phyloP scores from a whole-genome alignment of 1,140 invertebrate genomes.

The Halictus rubicundus region DNA sequence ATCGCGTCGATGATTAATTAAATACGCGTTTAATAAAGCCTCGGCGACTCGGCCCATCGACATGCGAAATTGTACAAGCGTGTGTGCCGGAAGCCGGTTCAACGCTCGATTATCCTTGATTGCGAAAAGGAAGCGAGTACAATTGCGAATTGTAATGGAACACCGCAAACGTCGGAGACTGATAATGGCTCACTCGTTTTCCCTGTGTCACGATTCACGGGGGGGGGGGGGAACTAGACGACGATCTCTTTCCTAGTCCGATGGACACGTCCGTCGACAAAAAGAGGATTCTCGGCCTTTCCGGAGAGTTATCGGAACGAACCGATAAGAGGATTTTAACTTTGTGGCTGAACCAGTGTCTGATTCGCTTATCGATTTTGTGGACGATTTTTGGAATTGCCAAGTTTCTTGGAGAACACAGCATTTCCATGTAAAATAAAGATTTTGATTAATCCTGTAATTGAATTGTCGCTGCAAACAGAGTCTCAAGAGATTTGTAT shows the following conservation, averaged over 20 bases:
- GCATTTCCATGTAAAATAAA: too few relatives aligned
- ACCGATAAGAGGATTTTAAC: too few relatives aligned
- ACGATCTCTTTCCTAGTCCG: not conserved
- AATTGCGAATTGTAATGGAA: not conserved
- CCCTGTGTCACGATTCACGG: not conserved
- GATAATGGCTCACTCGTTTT: not conserved
- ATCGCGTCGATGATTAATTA: conserved; percentile 19
- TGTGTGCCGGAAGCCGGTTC: not conserved
- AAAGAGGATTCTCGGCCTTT: too few relatives aligned
- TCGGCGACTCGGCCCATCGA: too few relatives aligned
- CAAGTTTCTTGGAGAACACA: too few relatives aligned
- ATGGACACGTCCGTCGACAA: not conserved
- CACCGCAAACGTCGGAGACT: not conserved
- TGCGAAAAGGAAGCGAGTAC: not conserved
- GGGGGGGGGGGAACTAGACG: too few relatives aligned
- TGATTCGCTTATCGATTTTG: not conserved
- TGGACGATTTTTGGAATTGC: too few relatives aligned
- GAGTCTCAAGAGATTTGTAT: too few relatives aligned
- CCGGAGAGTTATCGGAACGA: too few relatives aligned
- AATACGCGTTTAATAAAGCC: conserved; percentile 1
- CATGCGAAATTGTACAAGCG: not conserved
- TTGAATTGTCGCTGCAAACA: too few relatives aligned
- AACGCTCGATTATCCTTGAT: conserved; percentile 25
- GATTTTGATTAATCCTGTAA: too few relatives aligned
- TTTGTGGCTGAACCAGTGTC: not conserved